phyloP scores from a whole-genome alignment of 1,140 invertebrate genomes.

The Chionoecetes opilio region DNA sequence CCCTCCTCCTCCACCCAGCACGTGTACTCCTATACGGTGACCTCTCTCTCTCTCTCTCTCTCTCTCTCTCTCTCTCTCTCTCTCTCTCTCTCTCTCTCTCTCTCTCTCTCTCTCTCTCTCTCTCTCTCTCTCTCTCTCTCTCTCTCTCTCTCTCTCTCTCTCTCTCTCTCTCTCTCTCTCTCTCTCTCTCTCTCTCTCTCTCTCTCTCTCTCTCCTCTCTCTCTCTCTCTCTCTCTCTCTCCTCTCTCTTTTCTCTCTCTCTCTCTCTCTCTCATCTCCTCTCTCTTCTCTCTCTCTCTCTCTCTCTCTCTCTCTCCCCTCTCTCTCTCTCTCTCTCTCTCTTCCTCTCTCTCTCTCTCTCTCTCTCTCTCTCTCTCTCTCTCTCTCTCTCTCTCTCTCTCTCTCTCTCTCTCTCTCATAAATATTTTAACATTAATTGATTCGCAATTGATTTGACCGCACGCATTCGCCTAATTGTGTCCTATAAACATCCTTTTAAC shows the following conservation, averaged over 20 bases:
- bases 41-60: too few relatives aligned
- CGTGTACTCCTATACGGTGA: not conserved
- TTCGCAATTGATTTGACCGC: too few relatives aligned
- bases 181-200: constrained; percentile 32
- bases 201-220: not conserved
- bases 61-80: not conserved
- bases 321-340: not conserved
- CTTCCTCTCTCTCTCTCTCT: not conserved
- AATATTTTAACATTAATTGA: not conserved
- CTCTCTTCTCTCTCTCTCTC: constrained; percentile 30
- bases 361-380: constrained; percentile 31
- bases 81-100: not conserved
- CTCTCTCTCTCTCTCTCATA: not conserved
- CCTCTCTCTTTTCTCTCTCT: not conserved
- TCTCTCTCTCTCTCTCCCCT: not conserved
- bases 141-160: not conserved
- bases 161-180: constrained; percentile 32
- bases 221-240: not conserved
- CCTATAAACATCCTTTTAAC: too few relatives aligned
- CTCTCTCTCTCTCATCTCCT: not conserved
- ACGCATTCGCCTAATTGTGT: too few relatives aligned
- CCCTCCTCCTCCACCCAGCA: not conserved
- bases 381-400: not conserved
- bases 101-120: too few relatives aligned
- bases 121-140: too few relatives aligned